Evolutionary conservation across 2,888 invertebrate species (phyloP).

Genomic region (Metacarcinus magister): DNA sequence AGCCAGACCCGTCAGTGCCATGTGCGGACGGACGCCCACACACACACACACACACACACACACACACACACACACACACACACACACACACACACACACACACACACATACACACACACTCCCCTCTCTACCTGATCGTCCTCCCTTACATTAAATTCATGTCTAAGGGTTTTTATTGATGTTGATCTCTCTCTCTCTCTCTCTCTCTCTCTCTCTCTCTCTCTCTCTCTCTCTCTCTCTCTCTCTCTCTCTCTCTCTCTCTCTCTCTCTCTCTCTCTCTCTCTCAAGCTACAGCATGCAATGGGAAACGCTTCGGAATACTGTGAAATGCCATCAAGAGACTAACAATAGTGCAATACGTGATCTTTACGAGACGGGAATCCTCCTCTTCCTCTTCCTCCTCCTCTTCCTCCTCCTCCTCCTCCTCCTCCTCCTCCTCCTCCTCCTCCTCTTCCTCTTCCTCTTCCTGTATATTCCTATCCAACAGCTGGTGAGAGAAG

Average conservation of each 20-base stretch:
- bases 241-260: background rate
- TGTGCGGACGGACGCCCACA: background rate
- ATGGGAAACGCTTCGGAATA: background rate
- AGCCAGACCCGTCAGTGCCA: background rate
- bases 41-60: background rate
- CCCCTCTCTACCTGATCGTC: background rate
- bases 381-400: background rate
- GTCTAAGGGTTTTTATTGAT: constrained; percentile 20
- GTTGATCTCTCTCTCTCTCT: background rate
- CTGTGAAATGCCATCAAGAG: background rate
- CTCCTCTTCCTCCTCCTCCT: too few relatives aligned
- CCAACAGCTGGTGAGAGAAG: too few relatives aligned
- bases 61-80: too few relatives aligned
- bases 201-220: background rate
- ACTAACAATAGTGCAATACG: background rate
- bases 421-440: background rate
- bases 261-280: background rate
- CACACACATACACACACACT: background rate
- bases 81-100: background rate
- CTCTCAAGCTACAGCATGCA: background rate
- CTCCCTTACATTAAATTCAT: background rate
- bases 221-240: background rate
- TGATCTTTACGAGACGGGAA: background rate
- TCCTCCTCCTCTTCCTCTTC: background rate
- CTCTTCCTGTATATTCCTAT: too few relatives aligned